Percentiles rank a stretch among this genome's conserved stretches.
These are phyloP conservation scores for Ruditapes philippinarum DNA, from an alignment of 1,140 invertebrate genomes.

Conservation along the genomic window DNA sequence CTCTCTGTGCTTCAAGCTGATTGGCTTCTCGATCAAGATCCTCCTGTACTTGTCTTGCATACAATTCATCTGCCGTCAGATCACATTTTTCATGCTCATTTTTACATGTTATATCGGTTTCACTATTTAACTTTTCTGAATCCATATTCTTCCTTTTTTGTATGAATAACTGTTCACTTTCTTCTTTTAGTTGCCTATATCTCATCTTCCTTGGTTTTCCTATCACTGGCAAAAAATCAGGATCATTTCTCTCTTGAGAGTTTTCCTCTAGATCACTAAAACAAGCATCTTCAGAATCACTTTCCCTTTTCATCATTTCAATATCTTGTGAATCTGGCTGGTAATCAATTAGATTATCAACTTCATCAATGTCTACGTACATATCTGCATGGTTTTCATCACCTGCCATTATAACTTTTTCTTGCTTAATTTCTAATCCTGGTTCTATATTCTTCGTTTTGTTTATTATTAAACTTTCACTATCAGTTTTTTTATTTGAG, in stretches of 20 bases:
- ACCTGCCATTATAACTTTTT: background rate
- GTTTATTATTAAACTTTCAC: no score
- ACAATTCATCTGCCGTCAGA: background rate
- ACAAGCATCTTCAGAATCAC: background rate
- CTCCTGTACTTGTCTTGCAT: constrained; percentile 4
- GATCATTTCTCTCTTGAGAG: constrained; percentile 2
- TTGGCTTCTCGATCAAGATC: constrained; percentile 2
- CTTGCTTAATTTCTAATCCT: no score
- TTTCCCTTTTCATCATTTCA: background rate
- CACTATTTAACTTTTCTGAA: background rate
- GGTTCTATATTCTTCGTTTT: no score
- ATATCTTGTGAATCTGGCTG: constrained; percentile 17
- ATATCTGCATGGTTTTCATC: background rate
- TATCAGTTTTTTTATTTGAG: no score
- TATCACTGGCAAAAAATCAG: background rate
- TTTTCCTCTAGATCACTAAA: constrained; percentile 11
- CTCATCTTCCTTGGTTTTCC: constrained; percentile 15
- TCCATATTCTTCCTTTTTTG: background rate
- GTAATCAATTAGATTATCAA: constrained; percentile 5
- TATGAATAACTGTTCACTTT: background rate
- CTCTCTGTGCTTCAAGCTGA: background rate
- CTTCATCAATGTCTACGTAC: background rate
- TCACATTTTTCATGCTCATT: background rate
- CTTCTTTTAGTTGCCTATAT: background rate
- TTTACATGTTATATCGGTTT: background rate